Evolutionary conservation across 1,140 invertebrate genomes (phyloP), one percentile per base, ranked within the genome.

Genomic region (Danaus plexippus): DNA sequence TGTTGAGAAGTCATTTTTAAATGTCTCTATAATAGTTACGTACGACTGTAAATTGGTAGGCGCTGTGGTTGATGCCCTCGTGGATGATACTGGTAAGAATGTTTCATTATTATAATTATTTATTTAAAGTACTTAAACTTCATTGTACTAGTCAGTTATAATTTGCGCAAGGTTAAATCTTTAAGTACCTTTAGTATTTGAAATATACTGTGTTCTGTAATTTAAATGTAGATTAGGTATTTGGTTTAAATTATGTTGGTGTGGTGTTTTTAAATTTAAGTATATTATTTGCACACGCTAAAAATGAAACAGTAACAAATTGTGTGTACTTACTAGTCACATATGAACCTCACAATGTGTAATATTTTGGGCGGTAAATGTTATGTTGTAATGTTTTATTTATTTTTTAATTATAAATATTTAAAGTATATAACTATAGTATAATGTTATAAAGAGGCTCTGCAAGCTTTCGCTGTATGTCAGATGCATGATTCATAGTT

Each of bases 101-200:
- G 71, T 76, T 80, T 80, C 71, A 73, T 73, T 80, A 85, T 81
- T 73, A 82, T 85, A 56, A 63, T 61, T 78, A 81, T 87, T 87
- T 87, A 87, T 86, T 83, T 77, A 80, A 87, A 81, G 85, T 88
- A 88, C 87, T 88, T 88, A 88, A 32, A 87, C 77, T 85, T 86
- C 80, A 86, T 78, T 80, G 76, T 82, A 85, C 86, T 88, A 88
- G 86, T 88, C 86, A 88, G 77, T 85, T 86, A 84, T 85, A 81
- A 82, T 82, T 88, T 88, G 85, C 81, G 84, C 84, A 87, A 88
- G 78, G 80, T 81, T 84, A 87, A 84, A 77, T 64, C 64, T 76
- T 75, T 78, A 84, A 77, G 79, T 82, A 77, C 66, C 65, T 70
- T 83, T 78, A 81, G 80, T 85, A 79, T 81, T 78, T 80, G 76